phyloP scores from a whole-genome alignment of 2,113 vertebrate genomes.

The Thunnus thynnus region DNA sequence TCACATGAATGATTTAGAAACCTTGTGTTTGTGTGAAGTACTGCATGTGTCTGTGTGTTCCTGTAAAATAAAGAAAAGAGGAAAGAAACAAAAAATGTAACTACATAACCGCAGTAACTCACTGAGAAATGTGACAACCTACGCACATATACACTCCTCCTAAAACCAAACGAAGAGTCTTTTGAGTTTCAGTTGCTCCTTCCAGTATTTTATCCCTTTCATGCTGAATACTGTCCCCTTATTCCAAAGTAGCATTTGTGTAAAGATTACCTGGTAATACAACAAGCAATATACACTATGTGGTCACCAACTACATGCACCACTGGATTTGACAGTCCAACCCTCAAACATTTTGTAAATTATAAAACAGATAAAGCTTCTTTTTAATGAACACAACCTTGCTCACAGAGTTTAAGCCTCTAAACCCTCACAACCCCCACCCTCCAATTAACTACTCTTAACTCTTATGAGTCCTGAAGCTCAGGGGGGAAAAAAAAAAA shows the following conservation, averaged over 20 bases:
- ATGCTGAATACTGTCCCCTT: neutral
- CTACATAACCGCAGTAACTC: neutral
- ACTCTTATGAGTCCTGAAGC: constrained; percentile 39
- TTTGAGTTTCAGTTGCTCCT: constrained; percentile 8
- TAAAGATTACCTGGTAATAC: neutral
- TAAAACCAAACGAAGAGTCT: neutral
- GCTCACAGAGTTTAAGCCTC: constrained; percentile 32
- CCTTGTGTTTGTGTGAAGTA: neutral
- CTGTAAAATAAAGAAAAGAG: constrained; percentile 7
- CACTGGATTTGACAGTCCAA: constrained; percentile 11
- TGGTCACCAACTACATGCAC: neutral
- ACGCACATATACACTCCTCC: neutral
- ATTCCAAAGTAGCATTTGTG: constrained; percentile 19
- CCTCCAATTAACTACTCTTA: constrained; percentile 55
- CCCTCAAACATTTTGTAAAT: constrained; percentile 44
- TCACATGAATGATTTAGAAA: constrained; percentile 65
- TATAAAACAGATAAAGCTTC: constrained; percentile 46
- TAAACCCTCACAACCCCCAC: constrained; percentile 30
- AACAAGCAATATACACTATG: neutral
- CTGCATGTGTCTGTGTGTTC: neutral
- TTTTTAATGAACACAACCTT: constrained; percentile 43
- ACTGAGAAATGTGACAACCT: neutral
- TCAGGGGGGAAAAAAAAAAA: constrained; percentile 16
- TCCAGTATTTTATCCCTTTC: neutral
- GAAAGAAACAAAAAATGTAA: constrained; percentile 1